phyloP scores from a whole-genome alignment of 2,888 invertebrate genomes.

The Melieria crassipennis region DNA sequence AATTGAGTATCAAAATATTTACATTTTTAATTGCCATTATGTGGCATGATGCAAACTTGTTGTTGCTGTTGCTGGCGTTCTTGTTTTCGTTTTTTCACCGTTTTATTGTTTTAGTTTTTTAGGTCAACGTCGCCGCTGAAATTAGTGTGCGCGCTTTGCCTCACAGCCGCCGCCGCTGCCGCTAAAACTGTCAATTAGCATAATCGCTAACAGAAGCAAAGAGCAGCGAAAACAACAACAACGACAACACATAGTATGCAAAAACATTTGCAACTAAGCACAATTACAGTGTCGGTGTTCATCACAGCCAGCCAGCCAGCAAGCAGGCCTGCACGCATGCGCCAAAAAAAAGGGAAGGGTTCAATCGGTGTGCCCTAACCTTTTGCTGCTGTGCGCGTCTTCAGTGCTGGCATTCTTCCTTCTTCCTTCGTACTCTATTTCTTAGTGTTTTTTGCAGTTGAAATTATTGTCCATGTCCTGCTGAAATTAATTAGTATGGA shows the following conservation, averaged over 20 bases:
- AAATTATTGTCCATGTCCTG: conserved; percentile 24
- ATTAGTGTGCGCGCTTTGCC: neutral
- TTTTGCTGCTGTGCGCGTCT: neutral
- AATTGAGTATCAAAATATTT: conserved; percentile 38
- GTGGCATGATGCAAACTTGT: conserved; percentile 8
- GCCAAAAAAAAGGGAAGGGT: conserved; percentile 13
- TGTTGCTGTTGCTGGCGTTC: conserved; percentile 10
- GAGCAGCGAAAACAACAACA: conserved; percentile 18
- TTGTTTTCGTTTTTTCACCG: conserved; percentile 4
- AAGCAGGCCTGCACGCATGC: conserved; percentile 1
- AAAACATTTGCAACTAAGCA: conserved; percentile 18
- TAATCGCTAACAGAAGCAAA: conserved; percentile 32
- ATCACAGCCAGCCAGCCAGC: no score
- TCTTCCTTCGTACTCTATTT: neutral
- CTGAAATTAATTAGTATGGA: conserved; percentile 40
- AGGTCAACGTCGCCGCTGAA: conserved; percentile 13
- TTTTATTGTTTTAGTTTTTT: conserved; percentile 5
- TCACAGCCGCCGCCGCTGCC: neutral
- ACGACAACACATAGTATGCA: conserved; percentile 8
- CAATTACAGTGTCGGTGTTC: conserved; percentile 13
- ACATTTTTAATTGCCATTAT: conserved; percentile 37
- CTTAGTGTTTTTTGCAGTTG: no score
- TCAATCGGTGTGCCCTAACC: neutral
- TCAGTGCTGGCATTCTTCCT: neutral
- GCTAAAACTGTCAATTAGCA: conserved; percentile 35